Evolutionary conservation across 2,113 vertebrate genomes (phyloP).

Genomic region (Panthera tigris): DNA sequence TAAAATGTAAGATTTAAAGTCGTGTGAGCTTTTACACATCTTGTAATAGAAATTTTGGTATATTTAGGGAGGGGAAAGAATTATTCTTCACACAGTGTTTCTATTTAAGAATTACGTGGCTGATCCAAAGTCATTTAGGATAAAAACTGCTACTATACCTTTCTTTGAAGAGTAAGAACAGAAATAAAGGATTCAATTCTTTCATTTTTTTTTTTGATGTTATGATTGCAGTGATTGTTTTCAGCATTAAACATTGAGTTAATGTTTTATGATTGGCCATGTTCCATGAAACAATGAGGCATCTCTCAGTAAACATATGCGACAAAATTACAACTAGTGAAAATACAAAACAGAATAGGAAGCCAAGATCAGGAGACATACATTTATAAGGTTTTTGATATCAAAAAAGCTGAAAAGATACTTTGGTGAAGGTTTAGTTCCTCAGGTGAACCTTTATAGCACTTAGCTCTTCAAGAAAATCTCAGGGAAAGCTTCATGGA

Average conservation of each 20-base stretch:
- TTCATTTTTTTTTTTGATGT: not conserved
- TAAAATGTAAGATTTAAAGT: not conserved
- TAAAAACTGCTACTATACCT: not conserved
- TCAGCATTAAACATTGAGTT: constrained; percentile 16
- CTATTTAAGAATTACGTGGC: not conserved
- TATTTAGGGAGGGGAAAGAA: not conserved
- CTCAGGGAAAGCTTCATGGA: not conserved
- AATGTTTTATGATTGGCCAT: not conserved
- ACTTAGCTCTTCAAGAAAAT: not conserved
- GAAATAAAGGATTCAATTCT: not conserved
- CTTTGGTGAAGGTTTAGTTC: not conserved
- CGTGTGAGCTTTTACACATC: constrained; percentile 12
- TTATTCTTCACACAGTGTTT: constrained; percentile 23
- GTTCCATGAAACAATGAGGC: not conserved
- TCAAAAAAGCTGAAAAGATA: not conserved
- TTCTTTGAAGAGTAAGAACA: constrained; percentile 33
- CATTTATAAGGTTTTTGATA: not conserved
- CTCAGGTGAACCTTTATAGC: not conserved
- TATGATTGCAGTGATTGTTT: not conserved
- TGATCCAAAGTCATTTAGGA: not conserved
- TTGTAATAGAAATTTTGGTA: not conserved
- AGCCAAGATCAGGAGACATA: not conserved
- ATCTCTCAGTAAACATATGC: not conserved
- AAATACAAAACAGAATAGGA: not conserved
- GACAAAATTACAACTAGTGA: constrained; percentile 29